Evolutionary conservation across 2,888 invertebrate species (phyloP), one percentile per base, ranked within the genome.

Genomic region (Drosophila meridionalis): DNA sequence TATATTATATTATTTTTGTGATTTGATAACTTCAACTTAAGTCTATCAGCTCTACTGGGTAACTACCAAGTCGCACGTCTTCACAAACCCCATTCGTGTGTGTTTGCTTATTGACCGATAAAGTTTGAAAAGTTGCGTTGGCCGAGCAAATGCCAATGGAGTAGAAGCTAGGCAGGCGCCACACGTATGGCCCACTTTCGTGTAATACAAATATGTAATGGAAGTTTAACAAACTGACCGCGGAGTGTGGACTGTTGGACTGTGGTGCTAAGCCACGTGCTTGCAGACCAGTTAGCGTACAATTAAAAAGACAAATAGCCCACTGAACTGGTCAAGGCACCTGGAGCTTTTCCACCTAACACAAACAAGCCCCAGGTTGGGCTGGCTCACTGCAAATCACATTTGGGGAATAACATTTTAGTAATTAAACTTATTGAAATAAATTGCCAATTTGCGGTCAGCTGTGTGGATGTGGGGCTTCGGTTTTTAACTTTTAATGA

Each of bases 381-480:
- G 38, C 20, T 20, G 20, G 50, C 34, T n/a, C 32, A 36, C 42
- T 42, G 34, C 32, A 69, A 74, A 60, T 64, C 67, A 62, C 67
- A 72, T 74, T 70, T 66, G 72, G 64, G 65, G 50, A 52, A 52
- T 32, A 57, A 61, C 75, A 78, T 70, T 75, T 60, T 68, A 58
- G 78, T 86, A 86, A 85, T 88, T 86, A 75, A 76, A 88, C 83
- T 83, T 80, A 88, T 85, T 83, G 76, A 85, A 85, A 88, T 88
- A 85, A 88, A 85, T 86, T 83, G 89, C 69, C 84, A 76, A 69
- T 87, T 84, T 64, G 68, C 66, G 65, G 81, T 66, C 73, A 43
- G 20, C 20, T 20, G 20, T 20, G 20, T 20, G 67, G 45, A 42
- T 61, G 48, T 34, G 67, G 68, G 34, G 50, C 50, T 34, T 64